These are phyloP conservation scores for Seriola rivoliana DNA, from an alignment of 2,113 vertebrate species.

Conservation along the genomic window DNA sequence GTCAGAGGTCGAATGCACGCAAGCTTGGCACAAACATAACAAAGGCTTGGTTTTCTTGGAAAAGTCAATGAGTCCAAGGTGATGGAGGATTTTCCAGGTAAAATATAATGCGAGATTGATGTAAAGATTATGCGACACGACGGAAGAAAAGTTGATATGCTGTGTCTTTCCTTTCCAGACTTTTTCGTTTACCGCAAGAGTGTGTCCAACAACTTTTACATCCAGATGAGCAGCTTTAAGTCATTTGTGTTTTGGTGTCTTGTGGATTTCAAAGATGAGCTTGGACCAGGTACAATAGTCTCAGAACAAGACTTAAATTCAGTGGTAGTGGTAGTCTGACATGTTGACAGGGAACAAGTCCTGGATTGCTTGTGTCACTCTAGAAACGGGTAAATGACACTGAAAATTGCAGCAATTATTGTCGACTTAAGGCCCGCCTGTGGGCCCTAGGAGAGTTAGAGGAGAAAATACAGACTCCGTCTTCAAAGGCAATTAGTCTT, in stretches of 20 bases:
- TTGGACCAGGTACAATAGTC: not conserved
- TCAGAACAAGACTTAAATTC: conserved; percentile 13
- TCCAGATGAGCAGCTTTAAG: not conserved
- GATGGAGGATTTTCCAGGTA: conserved; percentile 1
- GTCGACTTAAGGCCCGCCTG: conserved; percentile 66
- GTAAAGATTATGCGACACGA: conserved; percentile 19
- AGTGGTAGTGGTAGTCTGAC: not conserved
- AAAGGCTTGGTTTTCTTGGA: conserved; percentile 50
- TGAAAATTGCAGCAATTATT: conserved; percentile 76
- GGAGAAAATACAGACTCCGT: conserved; percentile 79
- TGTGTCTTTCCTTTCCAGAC: not conserved
- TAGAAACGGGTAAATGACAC: conserved; percentile 72
- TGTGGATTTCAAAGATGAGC: conserved; percentile 20
- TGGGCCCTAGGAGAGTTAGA: conserved; percentile 75
- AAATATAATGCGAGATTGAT: conserved; percentile 17
- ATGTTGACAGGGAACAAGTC: conserved; percentile 24
- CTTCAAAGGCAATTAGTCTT: conserved; percentile 88
- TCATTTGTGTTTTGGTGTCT: not conserved
- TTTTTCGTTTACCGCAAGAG: not conserved
- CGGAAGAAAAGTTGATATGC: conserved; percentile 21
- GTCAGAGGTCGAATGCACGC: conserved; percentile 69
- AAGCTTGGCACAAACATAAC: conserved; percentile 54
- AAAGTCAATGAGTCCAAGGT: conserved; percentile 13
- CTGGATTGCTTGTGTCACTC: conserved; percentile 52
- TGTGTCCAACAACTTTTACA: not conserved